Evolutionary conservation across 37 sponge, comb jelly and placozoan species (phyloP), one percentile per base, ranked within the genome.

Genomic region (Spongilla lacustris): DNA sequence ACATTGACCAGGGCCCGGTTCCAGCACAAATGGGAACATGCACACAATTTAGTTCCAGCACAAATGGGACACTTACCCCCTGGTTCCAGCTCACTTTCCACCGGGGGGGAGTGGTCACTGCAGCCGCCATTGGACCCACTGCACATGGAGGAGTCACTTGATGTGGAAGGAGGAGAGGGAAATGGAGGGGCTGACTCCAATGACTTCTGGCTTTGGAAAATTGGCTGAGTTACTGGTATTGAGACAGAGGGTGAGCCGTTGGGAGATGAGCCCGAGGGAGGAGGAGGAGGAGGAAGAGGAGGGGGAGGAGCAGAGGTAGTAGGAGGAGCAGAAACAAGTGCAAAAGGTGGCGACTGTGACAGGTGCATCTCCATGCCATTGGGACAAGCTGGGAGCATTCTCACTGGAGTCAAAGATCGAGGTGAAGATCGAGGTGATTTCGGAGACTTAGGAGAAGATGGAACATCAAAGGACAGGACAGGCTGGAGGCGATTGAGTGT

Each of bases 101-200:
- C 58, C 1, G 58, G 58, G 58, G 58, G 58, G 58, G 58, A 58
- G 19, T 58, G 58, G 58, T 58, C 58, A 58, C 58, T 41, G 6
- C 41, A 41, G 41, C n/a, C 46, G 4, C 58, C 58, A 58, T 58
- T 58, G 29, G 26, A 33, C 28, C 31, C 73, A 50, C 90, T 87
- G 77, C 73, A 70, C 84, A 93, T 35, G 50, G 91, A 89, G 37
- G 93, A 90, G 24, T 34, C 76, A 6, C 36, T 36, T 14, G 76
- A 74, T 2, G 74, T 34, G 33, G 27, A 75, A 68, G 78, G 87
- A 83, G 73, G 88, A 85, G 36, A 78, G 67, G 76, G 90, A 81
- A 27, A 86, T 74, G 58, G 90, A 83, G 29, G 90, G 85, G 19
- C 83, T 2, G 27, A 6, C 76, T 84, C 84, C 50, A 38, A 3